These are phyloP conservation scores for Chironomus striatipennis DNA, from an alignment of 1,140 invertebrate genomes.

Conservation along the genomic window DNA sequence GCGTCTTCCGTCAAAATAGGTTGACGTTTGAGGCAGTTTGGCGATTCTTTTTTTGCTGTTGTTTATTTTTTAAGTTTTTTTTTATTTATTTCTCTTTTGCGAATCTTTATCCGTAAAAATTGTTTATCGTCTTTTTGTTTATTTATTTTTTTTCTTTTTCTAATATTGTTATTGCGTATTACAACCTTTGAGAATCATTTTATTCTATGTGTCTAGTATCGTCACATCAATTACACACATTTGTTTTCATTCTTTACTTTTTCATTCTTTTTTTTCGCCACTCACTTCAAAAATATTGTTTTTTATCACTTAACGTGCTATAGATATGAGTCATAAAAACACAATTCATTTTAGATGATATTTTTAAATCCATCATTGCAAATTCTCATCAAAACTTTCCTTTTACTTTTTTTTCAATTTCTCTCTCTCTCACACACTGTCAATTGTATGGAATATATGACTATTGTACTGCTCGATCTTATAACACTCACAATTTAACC, in stretches of 20 bases:
- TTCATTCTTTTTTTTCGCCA: neutral
- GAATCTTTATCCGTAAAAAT: neutral
- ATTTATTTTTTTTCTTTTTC: neutral
- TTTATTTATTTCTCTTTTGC: neutral
- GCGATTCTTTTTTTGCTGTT: neutral
- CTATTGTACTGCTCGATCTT: neutral
- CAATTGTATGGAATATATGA: too few species aligned
- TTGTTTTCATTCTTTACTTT: neutral
- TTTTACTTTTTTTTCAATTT: neutral
- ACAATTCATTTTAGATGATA: conserved; percentile 13
- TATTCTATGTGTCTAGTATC: neutral
- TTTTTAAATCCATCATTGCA: neutral
- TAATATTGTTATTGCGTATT: conserved; percentile 4
- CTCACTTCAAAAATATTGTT: neutral
- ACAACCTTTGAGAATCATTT: neutral
- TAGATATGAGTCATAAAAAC: conserved; percentile 20
- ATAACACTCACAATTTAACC: conserved; percentile 12
- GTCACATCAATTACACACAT: conserved; percentile 14
- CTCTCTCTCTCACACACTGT: too few species aligned
- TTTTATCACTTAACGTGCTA: conserved; percentile 21
- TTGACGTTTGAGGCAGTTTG: neutral
- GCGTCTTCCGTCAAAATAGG: neutral
- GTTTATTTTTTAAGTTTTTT: neutral
- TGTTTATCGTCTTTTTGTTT: neutral
- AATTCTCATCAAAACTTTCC: neutral